Conservation (phyloP, 2,888 invertebrate species). For the Drosophila kuntzei region DNA sequence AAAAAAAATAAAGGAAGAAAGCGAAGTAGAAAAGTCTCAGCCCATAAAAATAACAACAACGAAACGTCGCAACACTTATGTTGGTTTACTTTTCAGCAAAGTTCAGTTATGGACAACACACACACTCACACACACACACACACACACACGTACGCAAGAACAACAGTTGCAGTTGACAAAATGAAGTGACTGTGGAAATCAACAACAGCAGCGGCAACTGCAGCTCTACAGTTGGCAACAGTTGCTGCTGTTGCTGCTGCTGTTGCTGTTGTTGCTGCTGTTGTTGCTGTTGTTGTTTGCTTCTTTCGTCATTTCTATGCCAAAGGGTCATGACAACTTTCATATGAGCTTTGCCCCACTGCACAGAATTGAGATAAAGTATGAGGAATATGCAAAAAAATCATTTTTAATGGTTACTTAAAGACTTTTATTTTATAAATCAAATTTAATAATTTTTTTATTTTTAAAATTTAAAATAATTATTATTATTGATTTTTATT, state of each 20-base stretch:
- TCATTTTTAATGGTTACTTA: no score
- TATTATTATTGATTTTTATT: no score
- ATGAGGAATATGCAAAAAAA: no score
- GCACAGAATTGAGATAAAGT: no score
- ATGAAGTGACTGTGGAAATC: slow-evolving; percentile 54
- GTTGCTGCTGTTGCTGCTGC: slow-evolving; percentile 17
- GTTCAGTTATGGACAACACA: slow-evolving; percentile 46
- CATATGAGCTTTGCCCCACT: background rate
- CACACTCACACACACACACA: slow-evolving; percentile 22
- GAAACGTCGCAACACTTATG: slow-evolving; percentile 79
- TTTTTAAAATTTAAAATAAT: no score
- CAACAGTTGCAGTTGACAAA: slow-evolving; percentile 45
- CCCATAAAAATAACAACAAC: slow-evolving; percentile 72
- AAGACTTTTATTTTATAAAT: no score
- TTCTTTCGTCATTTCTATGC: slow-evolving; percentile 10
- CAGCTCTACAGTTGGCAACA: slow-evolving; percentile 46
- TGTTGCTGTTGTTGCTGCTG: slow-evolving; percentile 1
- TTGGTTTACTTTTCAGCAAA: slow-evolving; percentile 74
- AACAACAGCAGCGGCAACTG: slow-evolving; percentile 29
- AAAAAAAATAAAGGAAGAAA: background rate
- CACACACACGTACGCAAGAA: slow-evolving; percentile 3
- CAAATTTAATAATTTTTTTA: no score
- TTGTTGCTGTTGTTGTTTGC: slow-evolving; percentile 1
- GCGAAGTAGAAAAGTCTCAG: background rate
- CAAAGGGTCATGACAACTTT: slow-evolving; percentile 33